Evolutionary conservation across 2,797 vertebrate genomes (phyloP).

Genomic region (Poecile montanus): DNA sequence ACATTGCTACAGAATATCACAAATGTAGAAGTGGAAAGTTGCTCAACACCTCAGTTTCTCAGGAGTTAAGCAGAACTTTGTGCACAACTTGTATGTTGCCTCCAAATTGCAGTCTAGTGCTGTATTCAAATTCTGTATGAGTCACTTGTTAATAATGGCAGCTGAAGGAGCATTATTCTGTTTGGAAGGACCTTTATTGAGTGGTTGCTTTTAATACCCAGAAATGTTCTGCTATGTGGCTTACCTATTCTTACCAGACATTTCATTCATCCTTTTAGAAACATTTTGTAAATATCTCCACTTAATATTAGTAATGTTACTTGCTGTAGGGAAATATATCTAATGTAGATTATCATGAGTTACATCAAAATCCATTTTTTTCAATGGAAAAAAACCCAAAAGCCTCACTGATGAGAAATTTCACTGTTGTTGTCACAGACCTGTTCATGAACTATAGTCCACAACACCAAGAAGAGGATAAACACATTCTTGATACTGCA

Average conservation of each 20-base stretch:
- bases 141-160: not conserved
- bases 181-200: not conserved
- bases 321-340: not conserved
- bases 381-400: not conserved
- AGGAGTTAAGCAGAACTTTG: not conserved
- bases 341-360: not conserved
- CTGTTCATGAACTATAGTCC: not conserved
- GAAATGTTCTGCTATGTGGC: not conserved
- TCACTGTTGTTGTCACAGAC: not conserved
- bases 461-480: not conserved
- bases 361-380: not conserved
- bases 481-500: not conserved
- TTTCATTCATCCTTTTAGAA: not conserved
- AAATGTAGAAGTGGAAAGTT: not conserved
- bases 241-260: not conserved
- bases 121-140: not conserved
- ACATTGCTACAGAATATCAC: not conserved
- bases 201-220: not conserved
- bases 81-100: not conserved
- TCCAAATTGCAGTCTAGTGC: not conserved
- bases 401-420: not conserved
- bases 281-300: not conserved
- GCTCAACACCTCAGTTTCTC: not conserved
- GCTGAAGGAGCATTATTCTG: not conserved
- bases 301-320: not conserved